Evolutionary conservation across 2,113 vertebrate genomes (phyloP).

Genomic region (Clarias gariepinus): DNA sequence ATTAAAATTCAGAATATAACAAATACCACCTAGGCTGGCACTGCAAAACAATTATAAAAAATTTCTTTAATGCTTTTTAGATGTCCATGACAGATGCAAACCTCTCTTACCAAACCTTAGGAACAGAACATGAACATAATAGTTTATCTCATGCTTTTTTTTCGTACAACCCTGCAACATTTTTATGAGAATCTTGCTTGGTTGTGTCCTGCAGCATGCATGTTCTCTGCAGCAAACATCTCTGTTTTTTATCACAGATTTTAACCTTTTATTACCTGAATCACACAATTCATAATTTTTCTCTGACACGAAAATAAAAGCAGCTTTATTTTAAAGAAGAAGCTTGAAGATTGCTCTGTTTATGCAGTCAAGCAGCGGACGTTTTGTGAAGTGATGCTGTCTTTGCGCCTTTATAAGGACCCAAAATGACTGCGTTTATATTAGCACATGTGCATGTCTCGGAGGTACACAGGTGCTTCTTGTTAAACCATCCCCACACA

Average conservation of each 20-base stretch:
- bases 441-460: constrained; percentile 64
- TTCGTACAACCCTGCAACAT: background rate
- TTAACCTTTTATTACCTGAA: background rate
- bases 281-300: background rate
- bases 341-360: background rate
- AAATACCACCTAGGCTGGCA: background rate
- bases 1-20: background rate
- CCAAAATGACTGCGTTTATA: constrained; percentile 55
- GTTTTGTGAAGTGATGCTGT: background rate
- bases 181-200: constrained; percentile 60
- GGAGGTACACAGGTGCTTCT: constrained; percentile 63
- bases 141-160: background rate
- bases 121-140: background rate
- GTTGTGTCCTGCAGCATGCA: background rate
- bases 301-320: background rate
- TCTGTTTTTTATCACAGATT: background rate
- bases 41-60: background rate
- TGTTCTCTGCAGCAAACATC: background rate
- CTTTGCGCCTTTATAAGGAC: background rate
- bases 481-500: constrained; percentile 69
- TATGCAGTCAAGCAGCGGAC: background rate
- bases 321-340: background rate
- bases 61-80: background rate
- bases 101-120: background rate
- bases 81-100: background rate